These are phyloP conservation scores for Thamnophis elegans DNA, from an alignment of 2,797 vertebrate genomes.

Conservation along the genomic window DNA sequence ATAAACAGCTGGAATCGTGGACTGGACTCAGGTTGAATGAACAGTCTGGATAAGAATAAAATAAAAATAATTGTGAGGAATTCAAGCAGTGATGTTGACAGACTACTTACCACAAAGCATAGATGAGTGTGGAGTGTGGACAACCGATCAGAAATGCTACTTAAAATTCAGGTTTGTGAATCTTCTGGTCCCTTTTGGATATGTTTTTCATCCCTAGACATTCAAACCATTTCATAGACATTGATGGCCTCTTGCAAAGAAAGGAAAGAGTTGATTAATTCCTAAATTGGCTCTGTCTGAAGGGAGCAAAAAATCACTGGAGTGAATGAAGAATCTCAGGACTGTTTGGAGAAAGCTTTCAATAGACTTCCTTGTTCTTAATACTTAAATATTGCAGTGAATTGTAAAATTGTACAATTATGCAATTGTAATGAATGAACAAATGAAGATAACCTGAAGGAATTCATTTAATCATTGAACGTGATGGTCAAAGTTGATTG, in stretches of 20 bases:
- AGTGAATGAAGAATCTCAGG: neutral
- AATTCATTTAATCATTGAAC: too few relatives aligned
- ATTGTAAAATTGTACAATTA: neutral
- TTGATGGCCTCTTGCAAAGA: conserved; percentile 10
- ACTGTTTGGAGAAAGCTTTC: neutral
- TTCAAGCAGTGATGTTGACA: neutral
- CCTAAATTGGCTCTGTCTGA: conserved; percentile 24
- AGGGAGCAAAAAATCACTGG: neutral
- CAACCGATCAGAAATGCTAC: conserved; percentile 45
- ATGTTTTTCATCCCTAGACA: neutral
- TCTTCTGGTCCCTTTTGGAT: conserved; percentile 34
- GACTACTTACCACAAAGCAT: neutral
- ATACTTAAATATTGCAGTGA: conserved; percentile 10
- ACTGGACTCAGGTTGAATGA: neutral
- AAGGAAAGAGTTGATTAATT: conserved; percentile 16
- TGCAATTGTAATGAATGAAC: neutral
- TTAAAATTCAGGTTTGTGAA: conserved; percentile 60
- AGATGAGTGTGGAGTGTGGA: neutral
- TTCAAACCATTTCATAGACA: neutral
- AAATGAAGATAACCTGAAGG: neutral
- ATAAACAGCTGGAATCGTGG: neutral
- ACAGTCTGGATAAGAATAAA: neutral
- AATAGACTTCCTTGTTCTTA: conserved; percentile 21
- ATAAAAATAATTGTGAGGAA: neutral
- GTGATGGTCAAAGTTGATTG: neutral